Percentiles rank a stretch among this genome's conserved stretches.
phyloP scores from a whole-genome alignment of 23 tunicate species.

The Styela clava region DNA sequence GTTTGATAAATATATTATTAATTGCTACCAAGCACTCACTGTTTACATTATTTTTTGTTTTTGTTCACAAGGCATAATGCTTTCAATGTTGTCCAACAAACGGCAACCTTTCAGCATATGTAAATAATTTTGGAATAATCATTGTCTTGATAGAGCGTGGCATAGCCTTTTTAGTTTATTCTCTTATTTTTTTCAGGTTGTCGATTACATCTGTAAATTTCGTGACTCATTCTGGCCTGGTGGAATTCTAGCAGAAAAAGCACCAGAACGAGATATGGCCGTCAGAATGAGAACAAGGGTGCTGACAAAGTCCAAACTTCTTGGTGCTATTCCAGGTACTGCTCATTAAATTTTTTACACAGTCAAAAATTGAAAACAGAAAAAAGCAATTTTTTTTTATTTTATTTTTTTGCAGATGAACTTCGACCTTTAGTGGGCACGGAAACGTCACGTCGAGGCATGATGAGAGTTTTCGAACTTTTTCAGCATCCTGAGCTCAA shows the following conservation, averaged over 20 bases:
- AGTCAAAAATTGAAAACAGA: neutral
- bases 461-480: constrained; percentile 73
- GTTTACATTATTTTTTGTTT: too few relatives aligned
- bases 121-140: too few relatives aligned
- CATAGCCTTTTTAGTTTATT: too few relatives aligned
- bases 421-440: constrained; percentile 72
- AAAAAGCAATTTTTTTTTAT: too few relatives aligned
- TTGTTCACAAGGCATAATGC: too few relatives aligned
- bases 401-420: constrained; percentile 52
- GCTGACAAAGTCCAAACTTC: constrained; percentile 79
- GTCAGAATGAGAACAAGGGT: constrained; percentile 71
- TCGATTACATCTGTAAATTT: constrained; percentile 56
- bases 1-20: too few relatives aligned
- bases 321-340: constrained; percentile 88
- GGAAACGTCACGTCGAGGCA: constrained; percentile 81
- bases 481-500: constrained; percentile 65
- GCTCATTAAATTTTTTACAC: neutral
- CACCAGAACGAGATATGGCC: constrained; percentile 33
- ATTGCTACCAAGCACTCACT: too few relatives aligned
- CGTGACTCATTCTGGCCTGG: constrained; percentile 78
- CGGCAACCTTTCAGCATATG: too few relatives aligned
- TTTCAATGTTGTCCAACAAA: too few relatives aligned
- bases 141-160: too few relatives aligned
- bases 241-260: constrained; percentile 77
- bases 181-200: too few relatives aligned